A percentile compares a stretch with the other conserved stretches of the same genome.
Evolutionary conservation across 2,888 invertebrate species (phyloP).

Genomic region (Chironomus tentans): DNA sequence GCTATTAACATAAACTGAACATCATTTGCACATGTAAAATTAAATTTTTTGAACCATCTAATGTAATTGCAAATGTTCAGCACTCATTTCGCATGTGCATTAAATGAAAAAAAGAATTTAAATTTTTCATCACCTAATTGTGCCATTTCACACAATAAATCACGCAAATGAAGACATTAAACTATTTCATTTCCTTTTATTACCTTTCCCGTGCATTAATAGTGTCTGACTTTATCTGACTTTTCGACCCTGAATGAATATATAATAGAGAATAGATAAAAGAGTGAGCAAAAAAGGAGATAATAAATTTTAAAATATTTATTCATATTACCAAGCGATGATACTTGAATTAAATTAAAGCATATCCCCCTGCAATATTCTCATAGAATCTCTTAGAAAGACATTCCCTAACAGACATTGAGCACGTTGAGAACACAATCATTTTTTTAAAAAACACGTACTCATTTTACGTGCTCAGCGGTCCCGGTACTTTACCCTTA

Average conservation of each 20-base stretch:
- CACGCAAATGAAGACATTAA: conserved; percentile 26
- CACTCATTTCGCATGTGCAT: no score
- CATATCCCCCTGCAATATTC: conserved; percentile 22
- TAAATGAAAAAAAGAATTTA: not conserved
- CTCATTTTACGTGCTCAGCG: no score
- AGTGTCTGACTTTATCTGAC: not conserved
- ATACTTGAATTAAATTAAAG: conserved; percentile 16
- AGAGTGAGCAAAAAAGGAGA: conserved; percentile 3
- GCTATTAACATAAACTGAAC: conserved; percentile 6
- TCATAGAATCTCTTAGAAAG: not conserved
- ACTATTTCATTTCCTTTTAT: conserved; percentile 24
- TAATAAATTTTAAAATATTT: conserved; percentile 22
- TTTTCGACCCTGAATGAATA: not conserved
- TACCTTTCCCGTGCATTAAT: conserved; percentile 1
- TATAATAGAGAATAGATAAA: not conserved
- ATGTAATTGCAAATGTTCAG: no score
- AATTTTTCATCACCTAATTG: not conserved
- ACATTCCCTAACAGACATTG: no score
- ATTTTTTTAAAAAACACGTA: no score
- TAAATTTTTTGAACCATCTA: no score
- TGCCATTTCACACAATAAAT: conserved; percentile 26
- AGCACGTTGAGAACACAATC: no score
- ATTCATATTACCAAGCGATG: conserved; percentile 15
- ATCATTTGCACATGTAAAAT: not conserved
- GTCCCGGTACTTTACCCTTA: no score